These are phyloP conservation scores for Schizopygopsis pylzovi DNA, from an alignment of 2,797 vertebrate genomes.

Conservation along the genomic window DNA sequence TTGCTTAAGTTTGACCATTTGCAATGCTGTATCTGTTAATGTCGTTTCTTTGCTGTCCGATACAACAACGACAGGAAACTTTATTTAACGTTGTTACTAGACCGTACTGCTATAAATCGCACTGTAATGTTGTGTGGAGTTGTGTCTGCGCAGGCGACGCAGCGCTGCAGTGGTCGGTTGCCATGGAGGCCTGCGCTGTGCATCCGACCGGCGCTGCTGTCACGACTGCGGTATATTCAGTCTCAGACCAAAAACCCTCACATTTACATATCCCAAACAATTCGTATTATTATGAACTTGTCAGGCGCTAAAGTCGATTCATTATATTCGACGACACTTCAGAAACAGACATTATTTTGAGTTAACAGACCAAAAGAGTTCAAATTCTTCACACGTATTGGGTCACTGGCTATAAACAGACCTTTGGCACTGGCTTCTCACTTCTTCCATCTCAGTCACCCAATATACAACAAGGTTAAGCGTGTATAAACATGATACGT, in stretches of 20 bases:
- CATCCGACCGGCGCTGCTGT: constrained; percentile 40
- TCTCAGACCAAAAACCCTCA: background rate
- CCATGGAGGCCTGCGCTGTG: constrained; percentile 50
- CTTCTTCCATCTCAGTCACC: background rate
- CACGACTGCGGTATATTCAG: constrained; percentile 42
- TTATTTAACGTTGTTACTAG: background rate
- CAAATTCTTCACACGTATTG: background rate
- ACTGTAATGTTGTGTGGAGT: background rate
- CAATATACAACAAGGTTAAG: too few relatives aligned
- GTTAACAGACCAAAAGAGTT: background rate
- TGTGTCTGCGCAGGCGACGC: constrained; percentile 44
- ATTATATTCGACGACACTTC: background rate
- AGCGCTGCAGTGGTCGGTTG: constrained; percentile 46
- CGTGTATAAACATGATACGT: constrained; percentile 8
- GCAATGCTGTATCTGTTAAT: background rate
- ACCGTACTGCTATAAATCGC: background rate
- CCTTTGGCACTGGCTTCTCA: background rate
- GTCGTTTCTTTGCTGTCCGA: background rate
- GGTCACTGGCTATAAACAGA: background rate
- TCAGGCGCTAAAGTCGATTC: background rate
- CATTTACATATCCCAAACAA: background rate
- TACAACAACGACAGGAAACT: background rate
- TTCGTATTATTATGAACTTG: background rate
- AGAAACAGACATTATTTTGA: background rate
- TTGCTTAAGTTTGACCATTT: background rate